Evolutionary conservation across 2,888 invertebrate species (phyloP).

Genomic region (Andrena dorsata): DNA sequence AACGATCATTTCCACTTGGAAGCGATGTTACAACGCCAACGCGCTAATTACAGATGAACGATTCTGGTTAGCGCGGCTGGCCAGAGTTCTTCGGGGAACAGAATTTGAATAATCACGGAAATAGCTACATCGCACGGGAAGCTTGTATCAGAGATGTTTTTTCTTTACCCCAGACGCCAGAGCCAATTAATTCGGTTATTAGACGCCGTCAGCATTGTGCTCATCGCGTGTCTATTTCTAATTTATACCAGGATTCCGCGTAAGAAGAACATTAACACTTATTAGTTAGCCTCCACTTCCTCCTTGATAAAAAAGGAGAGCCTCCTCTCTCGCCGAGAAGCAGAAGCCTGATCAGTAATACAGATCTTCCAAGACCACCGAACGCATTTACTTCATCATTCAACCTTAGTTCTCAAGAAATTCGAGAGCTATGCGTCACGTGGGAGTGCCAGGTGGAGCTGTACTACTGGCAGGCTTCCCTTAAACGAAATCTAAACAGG

Average conservation of each 20-base stretch:
- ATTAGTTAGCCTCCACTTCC: slow-evolving; percentile 55
- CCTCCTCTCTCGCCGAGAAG: slow-evolving; percentile 19
- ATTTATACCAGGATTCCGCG: slow-evolving; percentile 34
- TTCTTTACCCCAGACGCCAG: background rate
- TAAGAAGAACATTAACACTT: slow-evolving; percentile 46
- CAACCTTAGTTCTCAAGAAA: background rate
- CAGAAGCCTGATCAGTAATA: slow-evolving; percentile 7
- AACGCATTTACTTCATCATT: background rate
- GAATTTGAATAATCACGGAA: slow-evolving; percentile 26
- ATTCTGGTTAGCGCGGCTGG: slow-evolving; percentile 28
- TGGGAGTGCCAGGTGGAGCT: background rate
- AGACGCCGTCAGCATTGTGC: slow-evolving; percentile 27
- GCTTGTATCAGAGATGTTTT: slow-evolving; percentile 3
- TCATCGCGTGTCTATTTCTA: slow-evolving; percentile 51
- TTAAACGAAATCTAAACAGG: slow-evolving; percentile 16
- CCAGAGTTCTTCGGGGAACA: background rate
- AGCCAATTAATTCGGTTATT: slow-evolving; percentile 55
- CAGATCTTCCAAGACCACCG: slow-evolving; percentile 2
- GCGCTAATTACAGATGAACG: slow-evolving; percentile 14
- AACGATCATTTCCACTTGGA: background rate
- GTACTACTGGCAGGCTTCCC: background rate
- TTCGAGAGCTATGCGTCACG: background rate
- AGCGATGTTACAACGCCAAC: background rate
- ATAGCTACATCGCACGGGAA: background rate
- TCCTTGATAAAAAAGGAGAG: slow-evolving; percentile 5